These are phyloP conservation scores for Tetraneura akinire DNA, from an alignment of 1,140 invertebrate genomes.

Conservation along the genomic window DNA sequence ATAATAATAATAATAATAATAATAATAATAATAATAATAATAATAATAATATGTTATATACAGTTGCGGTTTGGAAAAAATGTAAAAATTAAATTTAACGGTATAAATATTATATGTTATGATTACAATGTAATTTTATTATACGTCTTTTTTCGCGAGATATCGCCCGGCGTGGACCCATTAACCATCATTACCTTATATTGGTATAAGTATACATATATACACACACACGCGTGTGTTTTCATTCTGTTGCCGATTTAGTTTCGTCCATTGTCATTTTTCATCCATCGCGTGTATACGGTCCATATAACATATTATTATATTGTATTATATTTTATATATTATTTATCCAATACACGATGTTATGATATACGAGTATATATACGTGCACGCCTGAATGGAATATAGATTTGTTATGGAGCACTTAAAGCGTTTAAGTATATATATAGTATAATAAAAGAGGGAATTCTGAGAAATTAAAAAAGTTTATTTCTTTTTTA, in stretches of 20 bases:
- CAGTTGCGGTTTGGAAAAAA: neutral
- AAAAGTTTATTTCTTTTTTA: constrained; percentile 5
- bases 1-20: no score
- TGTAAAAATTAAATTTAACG: constrained; percentile 23
- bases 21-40: no score
- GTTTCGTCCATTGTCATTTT: neutral
- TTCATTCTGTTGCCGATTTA: neutral
- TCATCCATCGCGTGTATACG: no score
- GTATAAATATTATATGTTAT: neutral
- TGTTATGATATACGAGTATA: no score
- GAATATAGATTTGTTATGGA: constrained; percentile 14
- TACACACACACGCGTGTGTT: neutral
- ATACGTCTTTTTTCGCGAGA: neutral
- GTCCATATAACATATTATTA: neutral
- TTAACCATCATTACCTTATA: neutral
- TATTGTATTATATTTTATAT: no score
- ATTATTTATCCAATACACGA: no score
- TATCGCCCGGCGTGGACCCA: neutral
- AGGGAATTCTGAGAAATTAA: constrained; percentile 26
- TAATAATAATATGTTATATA: no score
- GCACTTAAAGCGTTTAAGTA: constrained; percentile 5
- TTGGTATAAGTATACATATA: no score
- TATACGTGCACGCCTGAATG: constrained; percentile 9
- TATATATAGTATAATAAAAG: constrained; percentile 18
- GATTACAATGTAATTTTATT: neutral